Percentiles rank a stretch among this genome's conserved stretches.
Conservation (phyloP, 2,797 vertebrate species). For the Danio tinwini region DNA sequence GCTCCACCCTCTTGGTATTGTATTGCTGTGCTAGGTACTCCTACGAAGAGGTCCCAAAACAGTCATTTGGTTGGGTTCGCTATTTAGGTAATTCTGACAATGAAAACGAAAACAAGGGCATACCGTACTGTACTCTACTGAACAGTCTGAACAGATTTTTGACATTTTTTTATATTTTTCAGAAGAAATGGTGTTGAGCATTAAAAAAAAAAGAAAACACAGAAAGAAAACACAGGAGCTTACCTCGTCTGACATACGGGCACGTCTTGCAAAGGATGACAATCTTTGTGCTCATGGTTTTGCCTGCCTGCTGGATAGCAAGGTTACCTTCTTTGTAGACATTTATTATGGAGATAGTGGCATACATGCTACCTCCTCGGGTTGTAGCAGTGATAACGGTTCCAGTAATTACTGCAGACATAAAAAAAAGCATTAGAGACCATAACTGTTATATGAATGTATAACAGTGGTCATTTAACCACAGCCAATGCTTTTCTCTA, state of each 20-base stretch:
- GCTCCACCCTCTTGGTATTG: too few species aligned
- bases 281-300: conserved; percentile 95
- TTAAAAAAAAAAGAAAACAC: background rate
- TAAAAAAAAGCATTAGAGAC: background rate
- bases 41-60: too few species aligned
- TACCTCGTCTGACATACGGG: conserved; percentile 92
- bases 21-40: too few species aligned
- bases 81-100: too few species aligned
- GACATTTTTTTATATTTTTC: too few species aligned
- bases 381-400: conserved; percentile 86
- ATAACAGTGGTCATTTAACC: too few species aligned
- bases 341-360: conserved; percentile 92
- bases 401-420: conserved; percentile 86
- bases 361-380: conserved; percentile 86
- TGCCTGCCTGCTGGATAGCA: conserved; percentile 95
- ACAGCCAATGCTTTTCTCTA: too few species aligned
- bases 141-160: too few species aligned
- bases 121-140: too few species aligned
- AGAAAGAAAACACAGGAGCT: conserved; percentile 63
- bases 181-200: too few species aligned
- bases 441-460: background rate
- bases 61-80: too few species aligned
- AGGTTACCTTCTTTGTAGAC: conserved; percentile 94
- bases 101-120: too few species aligned
- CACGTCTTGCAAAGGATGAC: conserved; percentile 93